Conservation (phyloP, 2,113 vertebrate genomes). For the Plotosus lineatus region DNA sequence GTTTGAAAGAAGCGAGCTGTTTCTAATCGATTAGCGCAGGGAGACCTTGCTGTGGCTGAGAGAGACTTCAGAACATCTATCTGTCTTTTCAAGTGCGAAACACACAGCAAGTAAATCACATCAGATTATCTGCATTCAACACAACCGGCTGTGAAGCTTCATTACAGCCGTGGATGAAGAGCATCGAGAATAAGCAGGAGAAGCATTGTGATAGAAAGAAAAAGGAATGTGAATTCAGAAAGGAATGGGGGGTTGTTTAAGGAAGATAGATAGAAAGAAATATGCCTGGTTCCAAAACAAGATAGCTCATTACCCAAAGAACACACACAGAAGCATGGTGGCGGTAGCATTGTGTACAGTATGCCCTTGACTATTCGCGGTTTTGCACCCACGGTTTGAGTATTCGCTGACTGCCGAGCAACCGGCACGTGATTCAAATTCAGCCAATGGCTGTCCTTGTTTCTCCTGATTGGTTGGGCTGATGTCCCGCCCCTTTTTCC, state of each 20-base stretch:
- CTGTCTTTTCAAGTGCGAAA: conserved; percentile 1
- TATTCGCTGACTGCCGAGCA: too few relatives aligned
- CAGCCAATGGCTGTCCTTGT: too few relatives aligned
- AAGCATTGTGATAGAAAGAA: not conserved
- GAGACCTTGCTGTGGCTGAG: conserved; percentile 51
- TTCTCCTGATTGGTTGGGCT: too few relatives aligned
- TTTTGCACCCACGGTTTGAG: too few relatives aligned
- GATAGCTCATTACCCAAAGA: too few relatives aligned
- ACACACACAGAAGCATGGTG: too few relatives aligned
- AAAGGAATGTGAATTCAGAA: not conserved
- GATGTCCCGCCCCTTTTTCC: too few relatives aligned
- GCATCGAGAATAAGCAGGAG: not conserved
- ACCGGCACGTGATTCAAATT: too few relatives aligned
- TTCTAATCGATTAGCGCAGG: conserved; percentile 66
- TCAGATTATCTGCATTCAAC: conserved; percentile 20
- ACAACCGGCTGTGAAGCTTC: not conserved
- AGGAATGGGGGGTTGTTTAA: not conserved
- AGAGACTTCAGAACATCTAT: conserved; percentile 53
- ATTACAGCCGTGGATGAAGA: not conserved
- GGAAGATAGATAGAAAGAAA: not conserved
- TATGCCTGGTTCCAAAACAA: too few relatives aligned
- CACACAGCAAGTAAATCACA: conserved; percentile 21
- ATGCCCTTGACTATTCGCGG: too few relatives aligned
- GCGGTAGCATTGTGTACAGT: too few relatives aligned
- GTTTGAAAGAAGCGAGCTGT: conserved; percentile 62